phyloP scores from a whole-genome alignment of 2,888 invertebrate species.

The Eupithecia pulchellata region DNA sequence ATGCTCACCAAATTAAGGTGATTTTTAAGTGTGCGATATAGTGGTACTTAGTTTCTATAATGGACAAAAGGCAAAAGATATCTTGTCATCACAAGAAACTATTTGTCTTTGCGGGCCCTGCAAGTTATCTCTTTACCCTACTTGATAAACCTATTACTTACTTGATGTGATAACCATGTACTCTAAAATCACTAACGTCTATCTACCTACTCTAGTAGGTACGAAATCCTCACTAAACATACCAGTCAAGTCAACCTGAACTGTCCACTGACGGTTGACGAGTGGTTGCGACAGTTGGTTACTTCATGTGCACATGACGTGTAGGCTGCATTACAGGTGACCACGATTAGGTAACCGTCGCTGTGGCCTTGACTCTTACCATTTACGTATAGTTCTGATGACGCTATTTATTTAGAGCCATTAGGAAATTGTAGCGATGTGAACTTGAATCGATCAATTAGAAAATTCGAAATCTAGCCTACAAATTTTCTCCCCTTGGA shows the following conservation, averaged over 20 bases:
- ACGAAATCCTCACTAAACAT: background rate
- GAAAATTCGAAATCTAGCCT: too few relatives aligned
- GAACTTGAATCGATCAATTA: background rate
- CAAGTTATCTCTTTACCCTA: too few relatives aligned
- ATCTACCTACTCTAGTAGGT: background rate
- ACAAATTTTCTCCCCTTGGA: too few relatives aligned
- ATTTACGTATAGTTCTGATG: background rate
- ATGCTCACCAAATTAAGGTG: too few relatives aligned
- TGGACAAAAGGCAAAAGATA: too few relatives aligned
- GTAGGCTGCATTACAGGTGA: slow-evolving; percentile 6
- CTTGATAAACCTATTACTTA: too few relatives aligned
- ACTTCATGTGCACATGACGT: background rate
- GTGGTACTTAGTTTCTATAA: too few relatives aligned
- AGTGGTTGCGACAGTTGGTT: background rate
- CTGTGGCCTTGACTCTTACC: background rate
- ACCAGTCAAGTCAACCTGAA: background rate
- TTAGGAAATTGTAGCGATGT: background rate
- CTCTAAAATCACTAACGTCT: too few relatives aligned
- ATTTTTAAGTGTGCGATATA: too few relatives aligned
- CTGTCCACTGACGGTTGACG: background rate
- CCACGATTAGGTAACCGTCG: background rate
- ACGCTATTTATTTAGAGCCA: background rate
- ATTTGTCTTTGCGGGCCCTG: too few relatives aligned
- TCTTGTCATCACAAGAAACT: too few relatives aligned
- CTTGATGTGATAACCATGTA: too few relatives aligned